Base-by-base conservation (phyloP, 2,797 vertebrate species). In the Hephaestus fuliginosus region DNA sequence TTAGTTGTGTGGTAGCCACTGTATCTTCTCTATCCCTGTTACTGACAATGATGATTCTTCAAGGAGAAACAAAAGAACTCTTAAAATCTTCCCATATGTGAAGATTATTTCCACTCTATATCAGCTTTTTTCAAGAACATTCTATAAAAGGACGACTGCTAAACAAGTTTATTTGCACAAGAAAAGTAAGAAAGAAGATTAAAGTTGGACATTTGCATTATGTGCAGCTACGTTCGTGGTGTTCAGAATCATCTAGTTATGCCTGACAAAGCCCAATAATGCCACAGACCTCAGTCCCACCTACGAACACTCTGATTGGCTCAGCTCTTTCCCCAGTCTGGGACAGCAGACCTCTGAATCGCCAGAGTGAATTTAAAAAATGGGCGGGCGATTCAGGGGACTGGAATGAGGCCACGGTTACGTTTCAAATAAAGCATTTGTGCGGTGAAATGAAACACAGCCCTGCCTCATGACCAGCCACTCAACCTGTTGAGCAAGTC, bases 351-450 rank as follows among this genome's bases (percentile, higher is more conserved):
- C 73, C 70, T 78, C 76, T 78, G 66, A 72, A n/a, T 70, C 25
- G 28, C 70, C 4, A 10, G 22, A 58, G 30, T 4, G 0, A 39
- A 62, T 85, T 78, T 58, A 60, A 80, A 76, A 70, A 81, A 64
- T 69, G 60, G 70, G 66, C 17, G 52, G 48, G 48, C 67, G 58
- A 62, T 41, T 80, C 72, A 53, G 41, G 30, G 51, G 14, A 60
- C 64, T 81, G 70, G 52, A 86, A 80, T 79, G 75, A 83, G 73
- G 78, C 60, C 67, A 74, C 1, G 13, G 70, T 76, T 78, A 72
- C 66, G 71, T 75, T 88, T 84, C 51, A 72, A 77, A 80, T 67
- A 66, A 78, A 62, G 52, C 61, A 57, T 76, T 80, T 73, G 68
- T 66, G 52, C 46, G 33, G 57, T 62, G 70, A 79, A 82, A 76